Percentiles rank a stretch among this genome's conserved stretches.
These are phyloP conservation scores for Myotis davidii DNA, from an alignment of 2,113 vertebrate species.

Conservation along the genomic window DNA sequence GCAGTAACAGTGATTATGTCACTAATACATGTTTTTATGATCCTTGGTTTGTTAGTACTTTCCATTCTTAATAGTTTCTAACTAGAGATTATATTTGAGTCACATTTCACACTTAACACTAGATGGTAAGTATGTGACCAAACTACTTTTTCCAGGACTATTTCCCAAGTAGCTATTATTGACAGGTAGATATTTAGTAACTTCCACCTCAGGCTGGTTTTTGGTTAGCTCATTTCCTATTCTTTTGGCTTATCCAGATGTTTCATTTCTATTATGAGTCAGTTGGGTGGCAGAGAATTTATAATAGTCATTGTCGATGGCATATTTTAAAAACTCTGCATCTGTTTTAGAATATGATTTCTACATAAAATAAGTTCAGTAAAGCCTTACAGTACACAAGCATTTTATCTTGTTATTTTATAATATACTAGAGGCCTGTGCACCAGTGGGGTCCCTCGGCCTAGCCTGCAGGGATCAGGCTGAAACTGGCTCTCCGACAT, in stretches of 20 bases:
- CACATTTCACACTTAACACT: slow-evolving; percentile 26
- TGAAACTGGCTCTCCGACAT: too few species aligned
- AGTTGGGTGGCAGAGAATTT: slow-evolving; percentile 21
- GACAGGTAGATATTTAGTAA: background rate
- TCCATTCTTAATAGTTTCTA: slow-evolving; percentile 19
- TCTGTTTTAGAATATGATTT: slow-evolving; percentile 44
- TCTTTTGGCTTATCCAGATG: slow-evolving; percentile 20
- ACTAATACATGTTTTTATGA: background rate
- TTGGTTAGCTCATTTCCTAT: background rate
- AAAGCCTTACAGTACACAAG: background rate
- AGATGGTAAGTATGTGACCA: background rate
- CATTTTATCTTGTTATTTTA: slow-evolving; percentile 38
- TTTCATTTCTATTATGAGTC: slow-evolving; percentile 33
- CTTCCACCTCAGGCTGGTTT: background rate
- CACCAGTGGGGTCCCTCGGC: too few species aligned
- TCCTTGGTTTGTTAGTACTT: slow-evolving; percentile 42
- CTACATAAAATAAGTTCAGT: slow-evolving; percentile 37
- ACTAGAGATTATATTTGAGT: slow-evolving; percentile 13
- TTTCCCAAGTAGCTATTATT: slow-evolving; percentile 33
- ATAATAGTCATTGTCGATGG: slow-evolving; percentile 22
- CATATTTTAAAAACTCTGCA: slow-evolving; percentile 3
- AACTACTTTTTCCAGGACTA: background rate
- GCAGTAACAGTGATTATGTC: background rate
- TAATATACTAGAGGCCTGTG: background rate
- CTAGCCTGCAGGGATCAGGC: too few species aligned